Evolutionary conservation across 2,888 invertebrate genomes (phyloP).

Genomic region (Rhyacophila evoluta): DNA sequence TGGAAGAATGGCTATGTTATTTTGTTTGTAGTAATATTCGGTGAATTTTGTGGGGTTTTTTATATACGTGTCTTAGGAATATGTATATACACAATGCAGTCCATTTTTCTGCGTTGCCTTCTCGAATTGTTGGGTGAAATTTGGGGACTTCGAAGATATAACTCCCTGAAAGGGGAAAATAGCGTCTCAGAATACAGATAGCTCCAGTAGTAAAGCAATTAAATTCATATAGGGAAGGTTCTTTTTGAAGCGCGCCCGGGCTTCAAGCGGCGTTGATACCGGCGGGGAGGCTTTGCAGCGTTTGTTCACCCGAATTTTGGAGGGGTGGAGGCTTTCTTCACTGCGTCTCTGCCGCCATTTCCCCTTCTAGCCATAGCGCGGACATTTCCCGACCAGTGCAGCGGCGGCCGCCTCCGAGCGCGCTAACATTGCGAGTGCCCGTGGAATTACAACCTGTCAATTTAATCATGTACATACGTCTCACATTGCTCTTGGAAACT

Average conservation of each 20-base stretch:
- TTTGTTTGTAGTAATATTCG: no score
- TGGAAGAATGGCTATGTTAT: no score
- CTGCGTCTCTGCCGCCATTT: slow-evolving; percentile 5
- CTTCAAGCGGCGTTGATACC: not conserved
- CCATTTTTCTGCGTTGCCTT: no score
- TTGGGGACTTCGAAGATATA: not conserved
- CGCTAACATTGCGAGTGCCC: slow-evolving; percentile 31
- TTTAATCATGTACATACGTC: not conserved
- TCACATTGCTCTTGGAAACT: not conserved
- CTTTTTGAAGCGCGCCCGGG: slow-evolving; percentile 14
- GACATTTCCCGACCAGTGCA: slow-evolving; percentile 34
- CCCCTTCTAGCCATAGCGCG: not conserved
- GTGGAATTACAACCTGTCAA: not conserved
- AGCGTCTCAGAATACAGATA: not conserved
- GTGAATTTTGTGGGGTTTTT: no score
- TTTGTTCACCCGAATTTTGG: not conserved
- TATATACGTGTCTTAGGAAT: no score
- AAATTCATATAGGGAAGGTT: slow-evolving; percentile 18
- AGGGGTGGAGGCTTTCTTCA: slow-evolving; percentile 6
- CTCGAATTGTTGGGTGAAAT: no score
- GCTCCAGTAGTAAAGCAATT: not conserved
- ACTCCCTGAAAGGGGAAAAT: not conserved
- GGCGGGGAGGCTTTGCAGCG: slow-evolving; percentile 1
- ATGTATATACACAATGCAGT: no score
- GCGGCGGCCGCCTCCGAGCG: slow-evolving; percentile 45